Evolutionary conservation across 2,113 vertebrate species (phyloP).

Genomic region (Dolichotis patagonum): DNA sequence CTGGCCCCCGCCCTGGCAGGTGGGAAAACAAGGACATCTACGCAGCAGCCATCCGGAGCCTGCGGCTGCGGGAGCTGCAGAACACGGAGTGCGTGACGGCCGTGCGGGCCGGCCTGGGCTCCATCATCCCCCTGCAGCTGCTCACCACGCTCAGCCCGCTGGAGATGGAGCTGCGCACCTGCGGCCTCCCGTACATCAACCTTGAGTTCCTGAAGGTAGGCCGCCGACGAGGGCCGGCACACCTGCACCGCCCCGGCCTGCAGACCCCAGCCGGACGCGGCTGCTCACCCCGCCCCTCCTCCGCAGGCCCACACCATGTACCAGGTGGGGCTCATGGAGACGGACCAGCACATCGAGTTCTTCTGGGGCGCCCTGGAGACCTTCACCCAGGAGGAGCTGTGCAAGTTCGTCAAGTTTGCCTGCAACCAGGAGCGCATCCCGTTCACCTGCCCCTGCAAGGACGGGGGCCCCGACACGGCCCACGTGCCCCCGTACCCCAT

Average conservation of each 20-base stretch:
- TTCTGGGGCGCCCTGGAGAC: conserved; percentile 97
- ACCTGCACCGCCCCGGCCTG: no score
- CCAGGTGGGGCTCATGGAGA: conserved; percentile 99
- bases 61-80: conserved; percentile 95
- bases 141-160: conserved; percentile 94
- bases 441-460: conserved; percentile 98
- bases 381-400: conserved; percentile 99
- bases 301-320: conserved; percentile 98
- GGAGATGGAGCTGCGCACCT: conserved; percentile 97
- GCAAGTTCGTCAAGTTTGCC: conserved; percentile 99
- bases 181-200: conserved; percentile 96
- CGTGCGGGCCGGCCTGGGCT: conserved; percentile 93
- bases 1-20: conserved; percentile 77
- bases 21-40: conserved; percentile 99
- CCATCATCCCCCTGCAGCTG: conserved; percentile 98
- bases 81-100: conserved; percentile 94
- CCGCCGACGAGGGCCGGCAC: no score
- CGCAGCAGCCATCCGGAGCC: conserved; percentile 90
- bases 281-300: neutral
- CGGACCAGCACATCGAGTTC: conserved; percentile 98
- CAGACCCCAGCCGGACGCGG: neutral
- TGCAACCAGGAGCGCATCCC: conserved; percentile 99
- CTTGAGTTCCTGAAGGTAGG: conserved; percentile 93
- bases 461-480: conserved; percentile 96
- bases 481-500: conserved; percentile 98